phyloP scores from a whole-genome alignment of 1,140 invertebrate species.

The Zaprionus camerounensis region DNA sequence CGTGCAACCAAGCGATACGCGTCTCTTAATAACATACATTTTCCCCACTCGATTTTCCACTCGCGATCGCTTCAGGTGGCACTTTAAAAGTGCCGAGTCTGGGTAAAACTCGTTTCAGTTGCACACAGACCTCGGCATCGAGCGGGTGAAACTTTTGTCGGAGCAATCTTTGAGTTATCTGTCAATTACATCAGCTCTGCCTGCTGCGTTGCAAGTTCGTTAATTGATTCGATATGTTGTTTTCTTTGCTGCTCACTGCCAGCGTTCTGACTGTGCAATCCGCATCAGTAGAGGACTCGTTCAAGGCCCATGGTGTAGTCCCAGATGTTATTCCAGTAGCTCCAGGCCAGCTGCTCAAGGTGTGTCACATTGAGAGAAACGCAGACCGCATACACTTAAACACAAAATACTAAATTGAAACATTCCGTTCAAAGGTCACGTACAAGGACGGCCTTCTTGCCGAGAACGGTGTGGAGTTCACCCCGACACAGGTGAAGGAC shows the following conservation, averaged over 20 bases:
- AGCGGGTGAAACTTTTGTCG: slow-evolving; percentile 5
- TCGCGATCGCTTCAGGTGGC: not conserved
- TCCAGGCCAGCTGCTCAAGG: slow-evolving; percentile 65
- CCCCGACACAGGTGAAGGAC: slow-evolving; percentile 89
- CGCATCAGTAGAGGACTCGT: slow-evolving; percentile 44
- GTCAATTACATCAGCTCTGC: slow-evolving; percentile 4
- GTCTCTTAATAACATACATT: slow-evolving; percentile 25
- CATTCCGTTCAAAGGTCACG: slow-evolving; percentile 57
- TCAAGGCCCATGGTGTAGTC: slow-evolving; percentile 53
- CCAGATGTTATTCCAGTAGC: slow-evolving; percentile 67
- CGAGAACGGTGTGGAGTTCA: slow-evolving; percentile 88
- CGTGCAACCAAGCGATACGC: slow-evolving; percentile 6
- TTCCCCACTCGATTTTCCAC: slow-evolving; percentile 25
- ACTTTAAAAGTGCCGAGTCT: slow-evolving; percentile 46
- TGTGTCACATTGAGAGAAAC: slow-evolving; percentile 22
- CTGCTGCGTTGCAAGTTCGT: not conserved
- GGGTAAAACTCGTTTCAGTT: slow-evolving; percentile 65
- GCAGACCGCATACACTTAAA: not conserved
- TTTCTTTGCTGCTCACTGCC: slow-evolving; percentile 26
- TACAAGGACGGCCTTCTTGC: slow-evolving; percentile 87
- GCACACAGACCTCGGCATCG: slow-evolving; percentile 28
- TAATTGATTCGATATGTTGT: slow-evolving; percentile 29
- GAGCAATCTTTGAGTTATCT: slow-evolving; percentile 1
- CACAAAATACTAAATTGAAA: slow-evolving; percentile 20
- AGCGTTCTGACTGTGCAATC: slow-evolving; percentile 36